phyloP scores from a whole-genome alignment of 2,113 vertebrate species.

The Mastomys natalensis region DNA sequence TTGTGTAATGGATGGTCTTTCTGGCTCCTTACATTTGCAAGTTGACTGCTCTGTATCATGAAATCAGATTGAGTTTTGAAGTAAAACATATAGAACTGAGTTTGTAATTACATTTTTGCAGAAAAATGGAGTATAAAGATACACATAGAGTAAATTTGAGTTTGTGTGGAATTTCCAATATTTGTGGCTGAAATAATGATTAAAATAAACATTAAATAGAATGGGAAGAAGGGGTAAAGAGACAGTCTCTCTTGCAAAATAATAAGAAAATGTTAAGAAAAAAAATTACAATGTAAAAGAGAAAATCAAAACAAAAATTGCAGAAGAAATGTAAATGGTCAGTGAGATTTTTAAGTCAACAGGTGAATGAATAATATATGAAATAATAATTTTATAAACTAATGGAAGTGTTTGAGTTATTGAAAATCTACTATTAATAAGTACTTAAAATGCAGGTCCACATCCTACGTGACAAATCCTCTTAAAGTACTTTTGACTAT shows the following conservation, averaged over 20 bases:
- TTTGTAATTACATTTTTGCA: neutral
- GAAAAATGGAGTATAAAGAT: neutral
- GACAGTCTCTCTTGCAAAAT: constrained; percentile 1
- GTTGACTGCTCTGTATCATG: neutral
- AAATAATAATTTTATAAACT: neutral
- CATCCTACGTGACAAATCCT: neutral
- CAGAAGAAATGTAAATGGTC: neutral
- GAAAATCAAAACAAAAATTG: constrained; percentile 12
- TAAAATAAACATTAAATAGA: constrained; percentile 24
- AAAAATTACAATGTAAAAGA: neutral
- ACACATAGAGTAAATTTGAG: neutral
- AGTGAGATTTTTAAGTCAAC: neutral
- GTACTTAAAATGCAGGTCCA: neutral
- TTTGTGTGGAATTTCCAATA: neutral
- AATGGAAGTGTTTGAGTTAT: neutral
- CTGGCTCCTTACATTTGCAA: neutral
- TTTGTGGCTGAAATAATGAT: neutral
- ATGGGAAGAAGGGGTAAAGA: neutral
- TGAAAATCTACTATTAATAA: neutral
- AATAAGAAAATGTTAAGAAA: neutral
- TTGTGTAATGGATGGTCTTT: neutral
- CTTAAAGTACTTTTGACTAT: constrained; percentile 26
- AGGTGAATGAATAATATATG: neutral
- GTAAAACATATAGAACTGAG: constrained; percentile 4
- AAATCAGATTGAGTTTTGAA: neutral